These are phyloP conservation scores for Caenorhabditis brenneri DNA, from an alignment of 1,140 invertebrate genomes.

Conservation along the genomic window DNA sequence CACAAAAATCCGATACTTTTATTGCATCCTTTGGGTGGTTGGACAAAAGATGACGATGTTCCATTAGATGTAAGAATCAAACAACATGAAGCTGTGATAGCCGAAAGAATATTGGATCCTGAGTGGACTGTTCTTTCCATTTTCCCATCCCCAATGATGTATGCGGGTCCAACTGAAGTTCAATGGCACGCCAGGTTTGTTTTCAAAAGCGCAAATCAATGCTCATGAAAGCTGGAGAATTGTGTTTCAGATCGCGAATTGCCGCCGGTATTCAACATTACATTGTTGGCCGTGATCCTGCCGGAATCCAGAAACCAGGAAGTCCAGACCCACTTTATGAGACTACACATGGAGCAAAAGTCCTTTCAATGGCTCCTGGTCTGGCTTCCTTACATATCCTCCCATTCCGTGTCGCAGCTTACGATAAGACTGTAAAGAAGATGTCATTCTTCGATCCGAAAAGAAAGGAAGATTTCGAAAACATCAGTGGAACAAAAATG, in stretches of 20 bases:
- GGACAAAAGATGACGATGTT: conserved; percentile 99
- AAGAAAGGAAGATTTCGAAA: conserved; percentile 84
- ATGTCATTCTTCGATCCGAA: conserved; percentile 93
- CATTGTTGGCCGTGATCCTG: conserved; percentile 97
- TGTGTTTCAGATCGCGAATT: conserved; percentile 84
- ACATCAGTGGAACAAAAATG: conserved; percentile 98
- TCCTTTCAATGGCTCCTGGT: conserved; percentile 88
- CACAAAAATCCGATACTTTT: conserved; percentile 92
- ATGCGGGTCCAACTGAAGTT: conserved; percentile 97
- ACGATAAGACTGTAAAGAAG: conserved; percentile 81
- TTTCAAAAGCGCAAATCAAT: neutral
- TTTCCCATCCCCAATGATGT: conserved; percentile 99
- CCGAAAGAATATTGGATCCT: conserved; percentile 82
- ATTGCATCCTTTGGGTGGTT: conserved; percentile 94
- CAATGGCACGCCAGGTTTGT: conserved; percentile 90
- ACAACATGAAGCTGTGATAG: conserved; percentile 82
- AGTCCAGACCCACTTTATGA: conserved; percentile 89
- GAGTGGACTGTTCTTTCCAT: conserved; percentile 90
- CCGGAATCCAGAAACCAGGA: conserved; percentile 89
- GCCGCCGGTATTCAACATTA: conserved; percentile 96
- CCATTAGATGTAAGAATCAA: conserved; percentile 78
- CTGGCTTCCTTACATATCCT: conserved; percentile 89
- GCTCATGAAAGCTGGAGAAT: too few species aligned
- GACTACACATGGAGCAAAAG: conserved; percentile 85
- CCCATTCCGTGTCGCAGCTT: conserved; percentile 95